Evolutionary conservation across 1,140 invertebrate genomes (phyloP), one percentile per base, ranked within the genome.

Genomic region (Potamilus streckersoni): DNA sequence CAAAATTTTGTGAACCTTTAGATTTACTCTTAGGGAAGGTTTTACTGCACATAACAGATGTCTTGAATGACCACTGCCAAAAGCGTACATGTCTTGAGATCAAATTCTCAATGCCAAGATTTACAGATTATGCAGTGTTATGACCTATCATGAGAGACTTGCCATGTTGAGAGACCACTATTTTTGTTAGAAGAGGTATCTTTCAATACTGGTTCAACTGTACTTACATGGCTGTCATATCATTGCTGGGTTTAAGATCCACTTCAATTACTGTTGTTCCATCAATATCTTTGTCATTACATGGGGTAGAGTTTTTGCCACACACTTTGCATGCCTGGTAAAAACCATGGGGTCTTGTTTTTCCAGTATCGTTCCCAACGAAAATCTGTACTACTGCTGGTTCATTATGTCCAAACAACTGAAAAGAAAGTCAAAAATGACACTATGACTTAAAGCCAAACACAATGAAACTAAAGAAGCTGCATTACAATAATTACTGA

Each of bases 231-330:
- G 96, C 94, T 83, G 94, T 93, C 96, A 98, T 98, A 78, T 97
- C 95, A 87, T 95, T 95, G 16, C 94, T 90, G 0, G 96, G 96
- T 80, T 95, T 94, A 78, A 98, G 93, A 80, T 96, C 94, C 66
- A 98, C 94, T 88, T 98, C 96, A 80, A 99, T 97, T 63, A 98
- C 93, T 73, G 96, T 94, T 2, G 96, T 98, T 5, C 97, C 97
- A 82, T 98, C 96, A 65, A 97, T 93, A 49, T 88, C 85, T 85
- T 95, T 95, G 88, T 98, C 96, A 65, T 93, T 91, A 89, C 96
- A 98, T 0, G 95, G 95, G 1, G 96, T 98, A 0, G 96, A 98
- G 90, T 98, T 98, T 90, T 98, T 98, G 0, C 97, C 97, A 78
- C 95, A 95, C 0, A 99, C 97, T 74, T 96, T 94, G 88, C 97